Evolutionary conservation across 2,113 vertebrate species (phyloP), one percentile per base, ranked within the genome.

Genomic region (Engystomops pustulosus): DNA sequence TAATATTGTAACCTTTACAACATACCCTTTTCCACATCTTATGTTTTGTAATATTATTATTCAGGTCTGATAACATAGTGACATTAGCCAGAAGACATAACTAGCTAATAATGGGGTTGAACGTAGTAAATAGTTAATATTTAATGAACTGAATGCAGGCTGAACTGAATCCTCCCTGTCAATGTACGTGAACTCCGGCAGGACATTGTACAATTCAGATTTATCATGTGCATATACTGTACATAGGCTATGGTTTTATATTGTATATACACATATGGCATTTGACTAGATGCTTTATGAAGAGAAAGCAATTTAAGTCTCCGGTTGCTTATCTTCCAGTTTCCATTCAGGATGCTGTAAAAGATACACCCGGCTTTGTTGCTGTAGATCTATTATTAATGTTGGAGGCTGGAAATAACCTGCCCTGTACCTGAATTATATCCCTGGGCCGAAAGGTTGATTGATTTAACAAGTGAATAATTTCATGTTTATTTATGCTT

Each of bases 381-480:
- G 77, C 25, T 14, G 14, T 32, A 62, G 23, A 65, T 67, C 36
- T 67, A 30, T 79, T 79, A 79, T 79, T 79, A 30, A 62, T 79
- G 58, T 30, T 20, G n/a, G 67, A 68, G 27, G 30, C 41, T 51
- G 32, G 79, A 62, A 81, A 71, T 71, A 81, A 55, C 49, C 68
- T 18, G 67, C 58, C 38, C 10, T 34, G 80, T 55, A 41, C 55
- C 32, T 81, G 80, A 38, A 41, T 71, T 25, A 70, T 81, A 71
- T 36, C 47, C 23, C 49, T 58, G 3, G 80, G 34, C 30, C 67
- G 32, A 25, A 41, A 71, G 55, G 68, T 51, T 81, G 65, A 81
- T 81, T 55, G 67, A 81, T 81, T 38, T 34, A 41, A 81, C 80
- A 51, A 51, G 67, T 81, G 65, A 70, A 70, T 70, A 34, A 53